Conservation (phyloP, 2,888 invertebrate genomes). For the Ditula angustiorana region DNA sequence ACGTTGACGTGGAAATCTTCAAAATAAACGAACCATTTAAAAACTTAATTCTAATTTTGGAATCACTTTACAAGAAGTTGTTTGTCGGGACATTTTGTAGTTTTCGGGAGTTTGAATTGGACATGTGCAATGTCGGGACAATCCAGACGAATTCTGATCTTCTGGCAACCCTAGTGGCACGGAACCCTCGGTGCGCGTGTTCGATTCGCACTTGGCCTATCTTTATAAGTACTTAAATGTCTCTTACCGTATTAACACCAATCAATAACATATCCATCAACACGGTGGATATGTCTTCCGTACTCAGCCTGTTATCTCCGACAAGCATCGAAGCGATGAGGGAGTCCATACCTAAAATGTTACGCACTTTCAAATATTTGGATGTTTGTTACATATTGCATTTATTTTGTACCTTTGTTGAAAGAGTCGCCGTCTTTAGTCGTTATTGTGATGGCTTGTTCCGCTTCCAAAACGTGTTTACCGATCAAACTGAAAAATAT, state of each 20-base stretch:
- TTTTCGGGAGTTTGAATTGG: too few species aligned
- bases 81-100: too few species aligned
- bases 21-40: conserved; percentile 39
- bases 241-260: conserved; percentile 87
- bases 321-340: conserved; percentile 85
- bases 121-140: too few species aligned
- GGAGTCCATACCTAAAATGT: conserved; percentile 55
- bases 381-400: not conserved
- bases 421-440: conserved; percentile 47
- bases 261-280: conserved; percentile 88
- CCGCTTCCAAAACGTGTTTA: conserved; percentile 84
- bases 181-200: too few species aligned
- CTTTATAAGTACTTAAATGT: not conserved
- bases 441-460: conserved; percentile 62
- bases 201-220: too few species aligned
- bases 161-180: too few species aligned
- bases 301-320: conserved; percentile 80
- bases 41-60: too few species aligned
- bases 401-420: conserved; percentile 24
- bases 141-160: too few species aligned
- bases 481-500: conserved; percentile 78
- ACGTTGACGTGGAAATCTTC: conserved; percentile 86
- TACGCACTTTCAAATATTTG: conserved; percentile 49
- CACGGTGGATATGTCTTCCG: conserved; percentile 87
- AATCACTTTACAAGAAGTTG: too few species aligned